Percentiles rank a stretch among this genome's conserved stretches.
phyloP scores from a whole-genome alignment of 2,888 invertebrate species.

The Gari tellinella region DNA sequence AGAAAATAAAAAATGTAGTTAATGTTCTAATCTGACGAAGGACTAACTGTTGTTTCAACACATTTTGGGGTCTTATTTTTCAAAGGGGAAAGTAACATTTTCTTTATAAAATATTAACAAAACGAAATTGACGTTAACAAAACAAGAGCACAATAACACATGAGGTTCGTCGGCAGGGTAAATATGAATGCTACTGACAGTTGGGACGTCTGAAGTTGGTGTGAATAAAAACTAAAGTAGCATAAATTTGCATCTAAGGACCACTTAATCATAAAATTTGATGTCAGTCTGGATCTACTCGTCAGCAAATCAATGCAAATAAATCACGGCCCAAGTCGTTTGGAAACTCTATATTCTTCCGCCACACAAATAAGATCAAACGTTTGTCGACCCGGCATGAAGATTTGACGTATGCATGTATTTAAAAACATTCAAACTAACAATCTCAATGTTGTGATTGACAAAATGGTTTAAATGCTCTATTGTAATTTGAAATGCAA shows the following conservation, averaged over 20 bases:
- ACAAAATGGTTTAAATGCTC: slow-evolving; percentile 33
- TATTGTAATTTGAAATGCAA: slow-evolving; percentile 45
- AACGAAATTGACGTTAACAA: too few relatives aligned
- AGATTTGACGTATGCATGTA: slow-evolving; percentile 37
- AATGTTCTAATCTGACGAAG: too few relatives aligned
- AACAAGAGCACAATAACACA: too few relatives aligned
- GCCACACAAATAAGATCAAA: slow-evolving; percentile 48
- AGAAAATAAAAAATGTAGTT: too few relatives aligned
- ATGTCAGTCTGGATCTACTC: slow-evolving; percentile 18
- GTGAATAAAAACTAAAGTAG: slow-evolving; percentile 19
- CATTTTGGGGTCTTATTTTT: too few relatives aligned
- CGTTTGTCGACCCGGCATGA: slow-evolving; percentile 9
- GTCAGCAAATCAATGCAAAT: slow-evolving; percentile 43
- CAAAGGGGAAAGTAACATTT: too few relatives aligned
- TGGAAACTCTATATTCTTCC: slow-evolving; percentile 40
- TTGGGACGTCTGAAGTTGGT: neutral
- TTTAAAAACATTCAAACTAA: slow-evolving; percentile 3
- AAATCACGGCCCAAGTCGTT: slow-evolving; percentile 48
- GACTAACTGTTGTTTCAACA: too few relatives aligned
- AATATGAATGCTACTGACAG: neutral
- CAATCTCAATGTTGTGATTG: slow-evolving; percentile 43
- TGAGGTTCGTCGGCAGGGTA: too few relatives aligned
- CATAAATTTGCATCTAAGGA: slow-evolving; percentile 44
- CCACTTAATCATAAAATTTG: slow-evolving; percentile 30
- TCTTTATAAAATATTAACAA: too few relatives aligned